Conservation (phyloP, 2,888 invertebrate species). For the Calliphora vomitoria region DNA sequence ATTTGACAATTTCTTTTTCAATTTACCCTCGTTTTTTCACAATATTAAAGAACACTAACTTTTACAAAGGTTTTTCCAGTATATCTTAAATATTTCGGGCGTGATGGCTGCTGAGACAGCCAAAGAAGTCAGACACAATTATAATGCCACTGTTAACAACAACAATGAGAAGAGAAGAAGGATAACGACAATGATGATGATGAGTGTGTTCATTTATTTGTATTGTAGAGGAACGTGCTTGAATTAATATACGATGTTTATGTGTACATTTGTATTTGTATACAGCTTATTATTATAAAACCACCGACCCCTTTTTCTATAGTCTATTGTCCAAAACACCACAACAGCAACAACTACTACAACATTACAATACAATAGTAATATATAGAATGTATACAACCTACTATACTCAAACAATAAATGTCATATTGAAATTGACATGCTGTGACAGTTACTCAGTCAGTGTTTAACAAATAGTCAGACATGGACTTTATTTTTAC, state of each 20-base stretch:
- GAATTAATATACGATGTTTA: constrained; percentile 9
- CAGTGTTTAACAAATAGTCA: constrained; percentile 61
- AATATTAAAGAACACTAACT: constrained; percentile 4
- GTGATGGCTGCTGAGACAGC: constrained; percentile 10
- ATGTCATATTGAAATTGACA: constrained; percentile 72
- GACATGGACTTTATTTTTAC: constrained; percentile 37
- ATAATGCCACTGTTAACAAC: not conserved
- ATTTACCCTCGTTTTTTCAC: not conserved
- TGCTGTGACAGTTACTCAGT: constrained; percentile 71
- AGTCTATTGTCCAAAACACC: not conserved
- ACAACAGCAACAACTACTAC: constrained; percentile 8
- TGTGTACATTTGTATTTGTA: constrained; percentile 35
- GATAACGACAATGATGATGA: not conserved
- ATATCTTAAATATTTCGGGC: constrained; percentile 15
- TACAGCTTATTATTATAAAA: constrained; percentile 58
- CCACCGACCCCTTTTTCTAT: constrained; percentile 22
- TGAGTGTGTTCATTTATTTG: constrained; percentile 19
- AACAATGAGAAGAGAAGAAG: not conserved
- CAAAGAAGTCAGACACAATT: constrained; percentile 11
- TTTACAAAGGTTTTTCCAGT: constrained; percentile 18
- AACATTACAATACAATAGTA: constrained; percentile 12
- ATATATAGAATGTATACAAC: not conserved
- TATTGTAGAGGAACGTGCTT: constrained; percentile 31
- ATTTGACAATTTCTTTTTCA: not conserved
- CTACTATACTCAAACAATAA: constrained; percentile 54